Evolutionary conservation across 2,797 vertebrate species (phyloP), one percentile per base, ranked within the genome.

Genomic region (Sebastes reedi): DNA sequence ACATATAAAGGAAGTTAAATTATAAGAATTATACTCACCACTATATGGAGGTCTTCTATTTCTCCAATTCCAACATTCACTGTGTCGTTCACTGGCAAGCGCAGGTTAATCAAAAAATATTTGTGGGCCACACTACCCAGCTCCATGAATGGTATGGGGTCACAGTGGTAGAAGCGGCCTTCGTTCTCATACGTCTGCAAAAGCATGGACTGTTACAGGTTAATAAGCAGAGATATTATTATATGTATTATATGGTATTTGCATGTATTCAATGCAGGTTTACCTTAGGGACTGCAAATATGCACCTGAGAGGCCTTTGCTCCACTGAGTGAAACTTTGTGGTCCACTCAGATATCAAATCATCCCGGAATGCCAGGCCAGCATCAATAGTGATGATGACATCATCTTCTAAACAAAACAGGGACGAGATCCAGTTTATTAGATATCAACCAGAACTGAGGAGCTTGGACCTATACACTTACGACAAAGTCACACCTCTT

Each of bases 81-180:
- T 60, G 93, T 95, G 84, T 97, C 96, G 6, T 96, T 97, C 54
- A 97, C 96, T 0, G 97, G 97, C 72, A 97, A 93, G 2, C 95
- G 94, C 82, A 97, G 96, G 89, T 97, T 97, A 67, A 97, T 90
- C 80, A 97, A 94, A 85, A 97, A 97, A 86, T 94, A 97, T 59
- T 97, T 97, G 90, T 97, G 97, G 8, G 96, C 95, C 85, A 97
- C 96, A 0, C 94, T 96, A 29, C 96, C 96, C 0, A 97, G 93
- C 86, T 97, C 97, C 94, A 97, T 96, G 83, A 97, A 96, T 8
- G 96, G 96, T 30, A 88, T 13, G 16, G 86, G 82, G 24, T 90
- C 84, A 58, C 84, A 88, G 24, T 80, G 67, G 60, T 87, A 87
- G 29, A 84, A 83, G 29, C 59, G 80, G 1, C 88, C 84, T 67